phyloP scores from a whole-genome alignment of 2,797 vertebrate genomes.

The Chaunax sp. region DNA sequence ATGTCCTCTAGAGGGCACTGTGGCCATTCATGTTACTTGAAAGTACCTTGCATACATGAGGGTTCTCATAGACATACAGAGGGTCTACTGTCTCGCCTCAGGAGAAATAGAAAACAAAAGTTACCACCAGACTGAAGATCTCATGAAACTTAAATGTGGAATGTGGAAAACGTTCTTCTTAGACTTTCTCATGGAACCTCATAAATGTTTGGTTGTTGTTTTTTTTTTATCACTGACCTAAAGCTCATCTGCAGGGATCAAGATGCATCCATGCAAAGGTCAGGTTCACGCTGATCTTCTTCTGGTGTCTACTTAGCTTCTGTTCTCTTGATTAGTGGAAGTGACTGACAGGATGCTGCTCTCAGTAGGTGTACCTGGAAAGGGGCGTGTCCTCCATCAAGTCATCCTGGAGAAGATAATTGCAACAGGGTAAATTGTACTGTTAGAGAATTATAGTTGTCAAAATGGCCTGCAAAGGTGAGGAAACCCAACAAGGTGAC shows the following conservation, averaged over 20 bases:
- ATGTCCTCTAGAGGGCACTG: constrained; percentile 59
- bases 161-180: constrained; percentile 56
- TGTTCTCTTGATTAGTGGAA: constrained; percentile 31
- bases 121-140: constrained; percentile 34
- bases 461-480: no score
- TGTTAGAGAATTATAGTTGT: background rate
- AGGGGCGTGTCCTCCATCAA: constrained; percentile 92
- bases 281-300: constrained; percentile 25
- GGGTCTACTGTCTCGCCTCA: background rate
- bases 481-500: no score
- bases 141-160: constrained; percentile 60
- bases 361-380: constrained; percentile 88
- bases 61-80: constrained; percentile 23
- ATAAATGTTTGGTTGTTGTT: background rate
- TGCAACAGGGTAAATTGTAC: background rate
- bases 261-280: constrained; percentile 30
- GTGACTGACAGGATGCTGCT: constrained; percentile 15
- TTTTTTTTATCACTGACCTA: constrained; percentile 12
- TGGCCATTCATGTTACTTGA: constrained; percentile 44
- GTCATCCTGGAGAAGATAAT: constrained; percentile 82
- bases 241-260: constrained; percentile 26
- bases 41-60: constrained; percentile 60
- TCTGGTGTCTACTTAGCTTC: constrained; percentile 34
- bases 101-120: constrained; percentile 12
- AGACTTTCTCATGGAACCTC: constrained; percentile 12